Percentiles rank a stretch among this genome's conserved stretches.
These are phyloP conservation scores for Trachurus trachurus DNA, from an alignment of 2,797 vertebrate species.

Conservation along the genomic window DNA sequence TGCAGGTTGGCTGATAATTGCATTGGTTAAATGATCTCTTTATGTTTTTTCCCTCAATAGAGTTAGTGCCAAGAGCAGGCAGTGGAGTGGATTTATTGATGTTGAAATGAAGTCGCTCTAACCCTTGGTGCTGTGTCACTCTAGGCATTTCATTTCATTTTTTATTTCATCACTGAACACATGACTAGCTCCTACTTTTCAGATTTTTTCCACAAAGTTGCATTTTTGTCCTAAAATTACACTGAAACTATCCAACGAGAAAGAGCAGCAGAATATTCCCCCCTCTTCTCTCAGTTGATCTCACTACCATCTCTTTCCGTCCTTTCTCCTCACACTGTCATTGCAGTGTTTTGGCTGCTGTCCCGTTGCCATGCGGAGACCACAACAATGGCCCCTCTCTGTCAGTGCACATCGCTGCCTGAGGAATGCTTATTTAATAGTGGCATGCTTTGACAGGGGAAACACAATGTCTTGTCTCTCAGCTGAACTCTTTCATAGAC, in stretches of 20 bases:
- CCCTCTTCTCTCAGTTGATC: constrained; percentile 37
- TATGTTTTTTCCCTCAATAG: background rate
- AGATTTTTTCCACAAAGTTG: background rate
- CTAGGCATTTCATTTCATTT: background rate
- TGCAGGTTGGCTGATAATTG: background rate
- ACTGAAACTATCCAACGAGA: constrained; percentile 5
- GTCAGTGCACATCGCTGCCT: constrained; percentile 67
- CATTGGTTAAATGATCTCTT: constrained; percentile 14
- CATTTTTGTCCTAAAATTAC: constrained; percentile 19
- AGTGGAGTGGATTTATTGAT: background rate
- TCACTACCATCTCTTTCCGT: constrained; percentile 32
- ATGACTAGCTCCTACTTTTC: background rate
- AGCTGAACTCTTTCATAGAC: constrained; percentile 66
- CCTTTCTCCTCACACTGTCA: constrained; percentile 61
- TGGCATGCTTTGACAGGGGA: constrained; percentile 68
- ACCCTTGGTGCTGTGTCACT: background rate
- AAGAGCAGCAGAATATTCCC: constrained; percentile 29
- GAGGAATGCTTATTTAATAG: constrained; percentile 80
- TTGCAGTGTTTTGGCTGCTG: constrained; percentile 75
- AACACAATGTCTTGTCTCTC: constrained; percentile 68
- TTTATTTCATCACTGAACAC: background rate
- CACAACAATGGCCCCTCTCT: constrained; percentile 81
- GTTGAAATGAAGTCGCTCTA: background rate
- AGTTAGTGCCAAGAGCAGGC: background rate
- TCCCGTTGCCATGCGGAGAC: constrained; percentile 78